phyloP scores from a whole-genome alignment of 1,140 invertebrate genomes.

The Penaeus japonicus region DNA sequence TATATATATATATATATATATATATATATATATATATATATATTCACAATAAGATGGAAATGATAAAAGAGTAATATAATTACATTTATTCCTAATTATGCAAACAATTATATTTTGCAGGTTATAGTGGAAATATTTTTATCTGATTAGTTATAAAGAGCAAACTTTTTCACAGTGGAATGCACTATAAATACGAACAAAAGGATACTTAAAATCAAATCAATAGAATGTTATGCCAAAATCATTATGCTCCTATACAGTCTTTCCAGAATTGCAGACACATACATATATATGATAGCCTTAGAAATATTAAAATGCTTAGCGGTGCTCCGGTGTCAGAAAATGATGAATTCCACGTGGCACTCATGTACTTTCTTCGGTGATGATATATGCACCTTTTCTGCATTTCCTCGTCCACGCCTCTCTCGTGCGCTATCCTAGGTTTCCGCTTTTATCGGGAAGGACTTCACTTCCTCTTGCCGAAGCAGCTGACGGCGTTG shows the following conservation, averaged over 20 bases:
- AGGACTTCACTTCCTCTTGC: conserved; percentile 62
- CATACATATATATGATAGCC: background rate
- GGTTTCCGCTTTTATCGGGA: background rate
- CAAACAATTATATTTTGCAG: too few species aligned
- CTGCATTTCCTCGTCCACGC: background rate
- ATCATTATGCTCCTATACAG: background rate
- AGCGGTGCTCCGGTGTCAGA: background rate
- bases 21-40: too few species aligned
- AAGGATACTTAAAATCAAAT: background rate
- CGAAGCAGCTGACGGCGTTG: conserved; percentile 74
- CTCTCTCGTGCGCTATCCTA: background rate
- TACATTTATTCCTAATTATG: too few species aligned
- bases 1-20: too few species aligned
- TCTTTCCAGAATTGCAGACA: conserved; percentile 6
- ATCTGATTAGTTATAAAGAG: too few species aligned
- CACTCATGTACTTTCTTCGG: background rate
- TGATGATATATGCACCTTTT: background rate
- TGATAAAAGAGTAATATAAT: too few species aligned
- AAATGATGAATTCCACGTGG: background rate
- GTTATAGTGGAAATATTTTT: too few species aligned
- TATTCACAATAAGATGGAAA: too few species aligned
- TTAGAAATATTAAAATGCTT: background rate
- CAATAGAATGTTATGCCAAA: background rate
- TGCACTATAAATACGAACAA: background rate
- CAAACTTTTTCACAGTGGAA: background rate